Base-by-base conservation (phyloP, 2,888 invertebrate genomes). In the Drosophila ustulata region DNA sequence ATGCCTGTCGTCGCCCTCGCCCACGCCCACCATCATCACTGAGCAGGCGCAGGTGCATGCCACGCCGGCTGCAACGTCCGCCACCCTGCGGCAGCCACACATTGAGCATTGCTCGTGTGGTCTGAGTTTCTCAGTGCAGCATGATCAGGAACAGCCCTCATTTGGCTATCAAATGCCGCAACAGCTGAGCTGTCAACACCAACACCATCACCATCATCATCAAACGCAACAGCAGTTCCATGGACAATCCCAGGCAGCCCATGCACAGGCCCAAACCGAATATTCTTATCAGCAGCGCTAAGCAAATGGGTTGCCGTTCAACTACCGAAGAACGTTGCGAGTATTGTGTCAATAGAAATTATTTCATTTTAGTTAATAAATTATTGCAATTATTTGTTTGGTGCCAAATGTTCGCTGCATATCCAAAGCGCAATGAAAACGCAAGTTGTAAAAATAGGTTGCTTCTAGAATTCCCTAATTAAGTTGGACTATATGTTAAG, bases 71-170 rank as follows among this genome's bases (percentile, higher is more conserved):
- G 5, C 41, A 23, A 4, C 55, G n/a, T 37, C 57, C 41, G 34
- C 1, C 30, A 30, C 6, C 7, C 30, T 18, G 32, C 32, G 32
- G 32, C 78, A 77, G 32, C 72, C 82, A 4, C 79, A 82, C 25
- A 78, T 90, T 45, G 90, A 91, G 66, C 90, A 91, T 49, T 91
- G 90, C 50, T 91, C 91, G 25, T 91, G 90, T 55, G 90, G 90
- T 18, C 71, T 91, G 5, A 88, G 81, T 23, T 91, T 91, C 61
- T 78, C 91, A 39, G 89, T 87, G 45, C 82, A 64, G 30, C 34
- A 30, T 6, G 30, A 75, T 28, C 74, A 72, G 32, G 65, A 66
- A 11, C 49, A 70, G 11, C 70, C 75, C n/a, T 13, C 62, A 2
- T 50, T 66, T 23, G 63, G 34, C 49, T 66, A 65, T 23, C 75